Conservation (phyloP, 2,113 vertebrate species). For the Aptenodytes forsteri region DNA sequence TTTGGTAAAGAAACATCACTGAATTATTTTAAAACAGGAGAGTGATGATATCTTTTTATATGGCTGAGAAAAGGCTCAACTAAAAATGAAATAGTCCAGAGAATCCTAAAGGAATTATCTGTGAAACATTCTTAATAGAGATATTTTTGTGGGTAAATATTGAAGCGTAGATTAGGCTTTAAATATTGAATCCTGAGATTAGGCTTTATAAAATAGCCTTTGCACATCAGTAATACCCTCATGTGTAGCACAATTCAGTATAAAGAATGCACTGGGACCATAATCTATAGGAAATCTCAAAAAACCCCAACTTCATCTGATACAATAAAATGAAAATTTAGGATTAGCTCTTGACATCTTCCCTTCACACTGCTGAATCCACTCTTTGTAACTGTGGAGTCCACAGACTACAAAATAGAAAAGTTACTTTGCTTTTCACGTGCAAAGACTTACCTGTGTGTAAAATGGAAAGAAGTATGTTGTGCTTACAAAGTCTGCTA, state of each 20-base stretch:
- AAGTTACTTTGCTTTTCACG: not conserved
- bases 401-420: not conserved
- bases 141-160: not conserved
- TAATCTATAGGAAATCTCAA: not conserved
- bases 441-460: not conserved
- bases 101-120: not conserved
- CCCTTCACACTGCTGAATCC: not conserved
- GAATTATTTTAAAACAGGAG: not conserved
- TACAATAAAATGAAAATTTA: not conserved
- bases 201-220: not conserved
- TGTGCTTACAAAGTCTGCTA: not conserved
- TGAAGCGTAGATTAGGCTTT: not conserved
- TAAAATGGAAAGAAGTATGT: not conserved
- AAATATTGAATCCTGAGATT: not conserved
- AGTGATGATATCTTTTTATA: not conserved
- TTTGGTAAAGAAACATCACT: not conserved
- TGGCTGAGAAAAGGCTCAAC: not conserved
- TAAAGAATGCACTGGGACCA: not conserved
- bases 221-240: not conserved
- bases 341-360: not conserved
- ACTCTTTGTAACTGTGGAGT: not conserved
- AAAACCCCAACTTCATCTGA: not conserved
- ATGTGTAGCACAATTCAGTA: not conserved
- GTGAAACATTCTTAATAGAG: not conserved
- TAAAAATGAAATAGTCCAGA: not conserved